phyloP scores from a whole-genome alignment of 1,140 invertebrate genomes.

The Drosophila pachea region DNA sequence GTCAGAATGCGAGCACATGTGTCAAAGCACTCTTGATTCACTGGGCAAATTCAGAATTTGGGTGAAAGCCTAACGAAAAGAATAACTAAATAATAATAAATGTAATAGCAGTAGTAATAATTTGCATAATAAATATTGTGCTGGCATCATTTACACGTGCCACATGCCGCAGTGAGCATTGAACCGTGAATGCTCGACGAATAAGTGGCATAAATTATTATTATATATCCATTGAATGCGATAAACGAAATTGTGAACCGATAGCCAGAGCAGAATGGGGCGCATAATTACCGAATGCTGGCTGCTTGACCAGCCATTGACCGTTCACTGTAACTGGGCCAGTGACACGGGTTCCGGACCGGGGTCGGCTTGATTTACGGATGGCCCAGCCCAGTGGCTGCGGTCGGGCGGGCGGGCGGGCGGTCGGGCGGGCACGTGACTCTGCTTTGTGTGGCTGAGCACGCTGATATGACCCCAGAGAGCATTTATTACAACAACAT shows the following conservation, averaged over 20 bases:
- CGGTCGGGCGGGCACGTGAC: conserved; percentile 43
- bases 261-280: conserved; percentile 20
- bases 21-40: conserved; percentile 40
- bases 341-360: conserved; percentile 30
- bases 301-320: conserved; percentile 35
- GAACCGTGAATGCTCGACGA: conserved; percentile 52
- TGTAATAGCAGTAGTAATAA: conserved; percentile 9
- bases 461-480: conserved; percentile 47
- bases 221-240: conserved; percentile 6
- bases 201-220: conserved; percentile 65
- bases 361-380: conserved; percentile 47
- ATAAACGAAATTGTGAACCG: conserved; percentile 13
- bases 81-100: too few relatives aligned
- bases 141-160: conserved; percentile 34
- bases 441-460: conserved; percentile 15
- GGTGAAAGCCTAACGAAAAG: conserved; percentile 9
- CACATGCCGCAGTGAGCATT: conserved; percentile 16
- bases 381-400: not conserved
- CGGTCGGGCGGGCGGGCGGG: not conserved
- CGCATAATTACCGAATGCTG: conserved; percentile 41
- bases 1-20: conserved; percentile 43
- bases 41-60: conserved; percentile 33
- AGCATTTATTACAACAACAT: conserved; percentile 13
- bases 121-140: conserved; percentile 57
- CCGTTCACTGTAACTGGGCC: conserved; percentile 53